Evolutionary conservation across 2,113 vertebrate species (phyloP), one percentile per base, ranked within the genome.

Genomic region (Thalassoma bifasciatum): DNA sequence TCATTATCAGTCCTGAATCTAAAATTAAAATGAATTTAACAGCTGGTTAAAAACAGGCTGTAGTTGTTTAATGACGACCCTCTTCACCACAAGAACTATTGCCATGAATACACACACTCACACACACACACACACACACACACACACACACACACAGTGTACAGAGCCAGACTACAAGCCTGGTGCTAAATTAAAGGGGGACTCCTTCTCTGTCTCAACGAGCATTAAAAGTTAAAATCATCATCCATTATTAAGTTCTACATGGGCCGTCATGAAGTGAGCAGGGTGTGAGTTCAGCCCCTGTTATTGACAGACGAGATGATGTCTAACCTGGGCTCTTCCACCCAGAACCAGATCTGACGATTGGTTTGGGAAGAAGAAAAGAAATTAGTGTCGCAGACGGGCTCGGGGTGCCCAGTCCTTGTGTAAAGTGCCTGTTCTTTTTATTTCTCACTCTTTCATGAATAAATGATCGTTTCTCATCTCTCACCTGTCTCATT

Each of bases 191-290:
- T 92, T 91, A 89, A 91, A 88, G 64, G 59, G 86, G 75, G 86
- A 89, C 79, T 86, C 66, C 62, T 7, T 1, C 70, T 75, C 69
- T 66, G 77, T 69, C 86, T 89, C 85, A 53, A 66, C 26, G 58
- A 81, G 84, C 90, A 88, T 88, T 90, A 88, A 90, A 91, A 91
- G 85, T 91, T 89, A 86, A 92, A 90, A 72, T 17, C 34, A 82
- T 88, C 89, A 88, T 91, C 80, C 76, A 86, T 91, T 88, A 90
- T 90, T 92, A 72, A 90, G 64, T 73, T 89, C 77, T 84, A 88
- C 88, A 91, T 81, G 62, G 67, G 76, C 86, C 77, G 72, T 87
- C 75, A 69, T 51, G 71, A 71, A 50, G 66, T 21, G 23, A 75
- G 49, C 66, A 50, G 78, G 30, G 30, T 30, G 30, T 30, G 30